Evolutionary conservation across 2,113 vertebrate species (phyloP).

Genomic region (Hemicordylus capensis): DNA sequence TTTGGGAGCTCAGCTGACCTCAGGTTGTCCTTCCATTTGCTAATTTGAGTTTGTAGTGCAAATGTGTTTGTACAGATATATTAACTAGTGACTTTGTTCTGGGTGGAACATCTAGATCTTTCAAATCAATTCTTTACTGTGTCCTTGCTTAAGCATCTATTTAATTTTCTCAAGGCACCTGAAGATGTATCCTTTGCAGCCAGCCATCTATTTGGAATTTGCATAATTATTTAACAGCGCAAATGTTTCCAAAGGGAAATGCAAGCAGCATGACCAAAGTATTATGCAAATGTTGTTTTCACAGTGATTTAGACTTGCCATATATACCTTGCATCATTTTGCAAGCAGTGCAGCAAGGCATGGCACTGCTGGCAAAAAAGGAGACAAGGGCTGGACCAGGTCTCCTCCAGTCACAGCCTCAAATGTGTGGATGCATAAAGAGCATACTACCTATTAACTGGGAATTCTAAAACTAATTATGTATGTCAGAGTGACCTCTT

Average conservation of each 20-base stretch:
- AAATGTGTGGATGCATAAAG: conserved; percentile 71
- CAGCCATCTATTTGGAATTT: conserved; percentile 51
- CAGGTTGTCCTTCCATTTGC: conserved; percentile 17
- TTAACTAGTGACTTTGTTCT: not conserved
- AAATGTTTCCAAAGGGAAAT: conserved; percentile 71
- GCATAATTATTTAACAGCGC: conserved; percentile 63
- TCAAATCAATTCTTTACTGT: conserved; percentile 35
- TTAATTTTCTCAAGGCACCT: conserved; percentile 49
- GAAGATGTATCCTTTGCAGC: conserved; percentile 48
- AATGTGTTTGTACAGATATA: not conserved
- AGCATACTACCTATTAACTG: conserved; percentile 77
- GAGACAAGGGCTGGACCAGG: conserved; percentile 51
- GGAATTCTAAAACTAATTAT: conserved; percentile 81
- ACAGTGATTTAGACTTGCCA: conserved; percentile 64
- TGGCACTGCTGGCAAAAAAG: conserved; percentile 65
- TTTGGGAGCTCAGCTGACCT: not conserved
- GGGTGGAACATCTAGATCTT: conserved; percentile 30
- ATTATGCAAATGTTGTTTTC: conserved; percentile 77
- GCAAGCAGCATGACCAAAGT: conserved; percentile 55
- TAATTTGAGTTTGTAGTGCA: conserved; percentile 4
- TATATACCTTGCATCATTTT: conserved; percentile 61
- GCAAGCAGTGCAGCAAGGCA: conserved; percentile 66
- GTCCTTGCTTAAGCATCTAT: conserved; percentile 59
- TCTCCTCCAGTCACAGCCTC: conserved; percentile 64
- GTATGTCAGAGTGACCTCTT: conserved; percentile 81